Evolutionary conservation across 2,888 invertebrate species (phyloP), one percentile per base, ranked within the genome.

Genomic region (Agrotis puta): DNA sequence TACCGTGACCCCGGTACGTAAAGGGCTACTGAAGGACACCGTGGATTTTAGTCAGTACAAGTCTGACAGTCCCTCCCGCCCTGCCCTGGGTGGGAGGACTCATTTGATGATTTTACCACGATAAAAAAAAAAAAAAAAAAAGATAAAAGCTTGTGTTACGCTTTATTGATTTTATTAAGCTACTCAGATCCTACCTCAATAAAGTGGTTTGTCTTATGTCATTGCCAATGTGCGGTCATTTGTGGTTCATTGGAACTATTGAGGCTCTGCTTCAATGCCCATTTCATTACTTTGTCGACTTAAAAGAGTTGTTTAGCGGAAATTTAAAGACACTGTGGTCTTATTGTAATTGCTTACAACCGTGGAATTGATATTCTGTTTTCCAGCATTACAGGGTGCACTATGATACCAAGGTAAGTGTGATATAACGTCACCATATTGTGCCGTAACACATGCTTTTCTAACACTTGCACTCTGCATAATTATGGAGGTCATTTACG

Each of bases 191-290:
- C 33, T 43, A 27, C n/a, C 27, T 48, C 39, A 27, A 24, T 47
- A 22, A 45, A 51, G 13, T 45, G n/a, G 16, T 24, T 71, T 51
- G 33, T 13, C 22, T 68, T 5, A 56, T 69, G 16, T 71, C 5
- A 51, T 51, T 58, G 45, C 16, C 9, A 33, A 57, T 39, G 22
- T 2, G 16, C 7, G 11, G 7, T 48, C 18, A 48, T 14, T 54
- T 70, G 1, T 22, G 43, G 27, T 24, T 33, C 2, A 58, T 2
- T 22, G 6, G 14, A 39, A 47, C 14, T 2, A 47, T 20, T 56
- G 18, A 56, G 22, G 22, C 2, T 27, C 16, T 22, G 48, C 27
- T 27, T 70, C 48, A 57, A 50, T 27, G 7, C 7, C 4, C 3
- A 27, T 50, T 70, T 70, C 2, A 56, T n/a, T 48, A 33, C 22